A percentile compares a stretch with the other conserved stretches of the same genome.
Evolutionary conservation across 2,113 vertebrate species (phyloP).

Genomic region (Daphoenositta chrysoptera): DNA sequence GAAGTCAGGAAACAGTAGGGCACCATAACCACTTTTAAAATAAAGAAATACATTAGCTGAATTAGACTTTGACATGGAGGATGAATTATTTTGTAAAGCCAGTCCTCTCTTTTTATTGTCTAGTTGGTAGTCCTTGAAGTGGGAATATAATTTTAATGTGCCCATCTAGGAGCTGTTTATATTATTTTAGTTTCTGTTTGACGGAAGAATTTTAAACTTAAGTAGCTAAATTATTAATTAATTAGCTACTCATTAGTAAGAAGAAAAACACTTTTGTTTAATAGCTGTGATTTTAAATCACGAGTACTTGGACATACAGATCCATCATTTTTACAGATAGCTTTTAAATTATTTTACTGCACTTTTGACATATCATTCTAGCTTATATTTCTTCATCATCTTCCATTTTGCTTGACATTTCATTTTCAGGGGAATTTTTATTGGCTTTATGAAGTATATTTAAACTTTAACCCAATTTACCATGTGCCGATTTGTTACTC

Average conservation of each 20-base stretch:
- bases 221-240: background rate
- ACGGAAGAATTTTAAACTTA: background rate
- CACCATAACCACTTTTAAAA: background rate
- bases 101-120: background rate
- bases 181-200: background rate
- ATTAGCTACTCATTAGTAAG: background rate
- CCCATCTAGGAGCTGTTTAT: background rate
- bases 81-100: background rate
- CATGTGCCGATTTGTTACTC: constrained; percentile 15
- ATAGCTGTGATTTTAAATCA: background rate
- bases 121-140: background rate
- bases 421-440: background rate
- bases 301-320: background rate
- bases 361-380: background rate
- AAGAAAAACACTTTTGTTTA: background rate
- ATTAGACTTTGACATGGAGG: background rate
- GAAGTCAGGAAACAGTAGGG: background rate
- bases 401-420: background rate
- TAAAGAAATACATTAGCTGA: background rate
- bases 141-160: background rate
- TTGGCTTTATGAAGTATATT: background rate
- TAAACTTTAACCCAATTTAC: background rate
- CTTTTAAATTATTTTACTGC: background rate
- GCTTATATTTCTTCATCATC: background rate
- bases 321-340: background rate